phyloP scores from a whole-genome alignment of 2,797 vertebrate genomes.

The Eleutherodactylus coqui region DNA sequence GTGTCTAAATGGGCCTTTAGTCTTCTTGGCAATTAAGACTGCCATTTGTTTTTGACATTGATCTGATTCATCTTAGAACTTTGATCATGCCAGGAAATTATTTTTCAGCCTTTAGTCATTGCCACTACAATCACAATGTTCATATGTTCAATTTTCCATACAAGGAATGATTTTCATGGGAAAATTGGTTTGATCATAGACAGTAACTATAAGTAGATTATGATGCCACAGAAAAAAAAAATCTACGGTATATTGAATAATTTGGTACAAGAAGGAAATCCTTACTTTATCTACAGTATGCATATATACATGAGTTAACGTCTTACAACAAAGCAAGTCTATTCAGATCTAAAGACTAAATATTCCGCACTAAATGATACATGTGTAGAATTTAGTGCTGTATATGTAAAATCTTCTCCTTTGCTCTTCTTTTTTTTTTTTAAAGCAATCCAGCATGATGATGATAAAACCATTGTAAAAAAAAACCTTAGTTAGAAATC shows the following conservation, averaged over 20 bases:
- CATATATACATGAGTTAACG: not conserved
- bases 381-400: too few species aligned
- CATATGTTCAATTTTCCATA: too few species aligned
- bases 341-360: not conserved
- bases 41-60: not conserved
- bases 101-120: too few species aligned
- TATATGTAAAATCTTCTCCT: not conserved
- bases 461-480: slow-evolving; percentile 5
- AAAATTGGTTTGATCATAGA: not conserved
- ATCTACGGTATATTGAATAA: not conserved
- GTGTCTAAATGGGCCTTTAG: too few species aligned
- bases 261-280: not conserved
- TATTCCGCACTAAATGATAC: not conserved
- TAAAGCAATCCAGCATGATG: slow-evolving; percentile 24
- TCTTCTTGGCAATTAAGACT: too few species aligned
- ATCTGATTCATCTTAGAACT: not conserved
- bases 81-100: not conserved
- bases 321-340: not conserved
- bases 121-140: too few species aligned
- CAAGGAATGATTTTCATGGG: not conserved
- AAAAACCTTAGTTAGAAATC: slow-evolving; percentile 26
- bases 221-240: not conserved
- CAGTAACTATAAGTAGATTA: not conserved
- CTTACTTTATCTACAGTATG: too few species aligned
- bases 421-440: not conserved